A percentile compares a stretch with the other conserved stretches of the same genome.
Conservation (phyloP, 2,113 vertebrate species). For the Arenaria interpres region DNA sequence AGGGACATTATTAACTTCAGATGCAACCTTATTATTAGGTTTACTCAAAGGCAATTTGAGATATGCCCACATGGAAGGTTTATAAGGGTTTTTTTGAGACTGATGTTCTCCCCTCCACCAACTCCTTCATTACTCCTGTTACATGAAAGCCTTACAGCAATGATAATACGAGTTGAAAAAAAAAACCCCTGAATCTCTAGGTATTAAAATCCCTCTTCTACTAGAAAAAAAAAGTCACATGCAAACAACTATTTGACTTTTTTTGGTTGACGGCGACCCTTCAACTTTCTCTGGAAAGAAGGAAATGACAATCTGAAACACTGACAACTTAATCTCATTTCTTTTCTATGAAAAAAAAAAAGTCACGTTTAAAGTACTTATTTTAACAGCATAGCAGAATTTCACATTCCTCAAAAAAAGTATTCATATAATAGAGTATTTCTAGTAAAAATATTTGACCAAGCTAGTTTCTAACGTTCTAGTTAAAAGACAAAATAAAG, state of each 20-base stretch:
- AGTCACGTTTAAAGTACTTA: neutral
- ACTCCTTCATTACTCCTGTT: neutral
- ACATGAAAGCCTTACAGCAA: neutral
- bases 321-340: neutral
- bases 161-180: neutral
- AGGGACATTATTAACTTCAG: neutral
- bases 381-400: neutral
- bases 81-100: rapidly evolving
- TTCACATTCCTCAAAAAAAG: neutral
- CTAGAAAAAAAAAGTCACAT: neutral
- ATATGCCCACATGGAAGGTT: neutral
- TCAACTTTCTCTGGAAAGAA: neutral
- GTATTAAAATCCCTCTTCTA: neutral
- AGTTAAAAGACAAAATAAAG: neutral
- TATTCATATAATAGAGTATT: neutral
- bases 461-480: neutral
- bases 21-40: neutral
- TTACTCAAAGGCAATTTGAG: neutral
- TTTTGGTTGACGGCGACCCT: neutral
- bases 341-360: neutral
- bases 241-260: neutral
- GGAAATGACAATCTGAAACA: neutral
- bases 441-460: neutral
- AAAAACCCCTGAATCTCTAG: neutral
- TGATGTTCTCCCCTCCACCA: neutral